Evolutionary conservation across 1,140 invertebrate genomes (phyloP).

Genomic region (Eulimnadia texana): DNA sequence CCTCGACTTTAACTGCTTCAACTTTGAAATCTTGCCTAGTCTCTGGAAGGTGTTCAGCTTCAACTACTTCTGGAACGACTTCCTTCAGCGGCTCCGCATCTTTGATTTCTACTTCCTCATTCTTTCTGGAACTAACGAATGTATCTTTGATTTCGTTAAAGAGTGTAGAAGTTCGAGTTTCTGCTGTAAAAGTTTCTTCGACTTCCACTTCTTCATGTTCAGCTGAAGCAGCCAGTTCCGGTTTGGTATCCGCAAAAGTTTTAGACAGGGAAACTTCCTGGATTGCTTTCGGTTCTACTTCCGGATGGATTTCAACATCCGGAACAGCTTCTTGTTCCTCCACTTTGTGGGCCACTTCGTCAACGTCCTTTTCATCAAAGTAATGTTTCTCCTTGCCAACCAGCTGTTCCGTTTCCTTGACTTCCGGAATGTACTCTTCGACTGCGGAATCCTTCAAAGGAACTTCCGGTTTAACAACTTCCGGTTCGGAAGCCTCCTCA

Average conservation of each 20-base stretch:
- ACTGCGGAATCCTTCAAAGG: neutral
- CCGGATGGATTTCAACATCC: too few relatives aligned
- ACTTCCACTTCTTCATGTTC: neutral
- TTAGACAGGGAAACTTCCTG: neutral
- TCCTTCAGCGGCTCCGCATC: neutral
- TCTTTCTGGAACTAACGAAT: neutral
- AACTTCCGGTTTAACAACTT: neutral
- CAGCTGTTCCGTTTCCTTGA: too few relatives aligned
- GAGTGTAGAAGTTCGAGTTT: neutral
- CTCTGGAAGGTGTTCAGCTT: neutral
- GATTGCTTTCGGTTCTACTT: too few relatives aligned
- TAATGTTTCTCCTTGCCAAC: too few relatives aligned
- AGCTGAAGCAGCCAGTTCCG: neutral
- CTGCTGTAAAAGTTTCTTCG: neutral
- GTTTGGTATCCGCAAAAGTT: too few relatives aligned
- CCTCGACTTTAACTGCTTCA: neutral
- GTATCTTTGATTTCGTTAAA: neutral
- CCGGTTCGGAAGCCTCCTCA: neutral
- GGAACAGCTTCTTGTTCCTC: neutral
- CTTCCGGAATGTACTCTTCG: neutral
- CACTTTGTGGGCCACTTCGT: neutral
- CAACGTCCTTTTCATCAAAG: neutral
- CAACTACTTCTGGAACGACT: neutral
- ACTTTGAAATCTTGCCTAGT: neutral
- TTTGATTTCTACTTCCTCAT: neutral